Evolutionary conservation across 2,888 invertebrate species (phyloP).

Genomic region (Nowickia ferox): DNA sequence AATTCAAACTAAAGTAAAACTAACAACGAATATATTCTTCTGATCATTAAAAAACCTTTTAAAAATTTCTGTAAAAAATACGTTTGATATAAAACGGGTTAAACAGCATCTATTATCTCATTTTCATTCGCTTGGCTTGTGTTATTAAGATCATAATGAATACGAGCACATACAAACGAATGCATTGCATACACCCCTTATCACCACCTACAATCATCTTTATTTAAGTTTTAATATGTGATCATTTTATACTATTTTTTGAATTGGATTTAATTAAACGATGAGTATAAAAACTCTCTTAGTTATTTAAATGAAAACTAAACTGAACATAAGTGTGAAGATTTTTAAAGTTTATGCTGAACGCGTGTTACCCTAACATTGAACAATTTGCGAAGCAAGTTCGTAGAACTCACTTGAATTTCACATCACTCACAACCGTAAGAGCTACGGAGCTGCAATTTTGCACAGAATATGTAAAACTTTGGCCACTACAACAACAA

Average conservation of each 20-base stretch:
- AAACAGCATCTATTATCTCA: slow-evolving; percentile 36
- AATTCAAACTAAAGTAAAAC: not conserved
- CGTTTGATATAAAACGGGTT: slow-evolving; percentile 11
- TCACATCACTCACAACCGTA: no score
- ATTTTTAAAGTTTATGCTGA: not conserved
- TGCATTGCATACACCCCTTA: slow-evolving; percentile 11
- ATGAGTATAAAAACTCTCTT: slow-evolving; percentile 30
- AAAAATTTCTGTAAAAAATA: no score
- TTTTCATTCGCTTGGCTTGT: slow-evolving; percentile 29
- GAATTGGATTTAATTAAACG: slow-evolving; percentile 44
- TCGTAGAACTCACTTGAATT: no score
- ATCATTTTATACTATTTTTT: slow-evolving; percentile 18
- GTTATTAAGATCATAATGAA: slow-evolving; percentile 25
- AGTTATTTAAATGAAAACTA: not conserved
- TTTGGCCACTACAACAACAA: no score
- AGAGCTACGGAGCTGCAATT: no score
- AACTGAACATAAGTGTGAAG: slow-evolving; percentile 4
- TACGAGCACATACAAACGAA: slow-evolving; percentile 1
- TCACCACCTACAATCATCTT: slow-evolving; percentile 27
- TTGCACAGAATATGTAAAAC: no score
- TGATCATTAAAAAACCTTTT: no score
- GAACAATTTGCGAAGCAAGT: not conserved
- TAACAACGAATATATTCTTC: not conserved
- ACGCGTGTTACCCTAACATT: not conserved
- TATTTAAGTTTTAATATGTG: slow-evolving; percentile 4